Percentiles rank a stretch among this genome's conserved stretches.
Conservation (phyloP, 2,888 invertebrate genomes). For the Poecilobothrus nobilitatus region DNA sequence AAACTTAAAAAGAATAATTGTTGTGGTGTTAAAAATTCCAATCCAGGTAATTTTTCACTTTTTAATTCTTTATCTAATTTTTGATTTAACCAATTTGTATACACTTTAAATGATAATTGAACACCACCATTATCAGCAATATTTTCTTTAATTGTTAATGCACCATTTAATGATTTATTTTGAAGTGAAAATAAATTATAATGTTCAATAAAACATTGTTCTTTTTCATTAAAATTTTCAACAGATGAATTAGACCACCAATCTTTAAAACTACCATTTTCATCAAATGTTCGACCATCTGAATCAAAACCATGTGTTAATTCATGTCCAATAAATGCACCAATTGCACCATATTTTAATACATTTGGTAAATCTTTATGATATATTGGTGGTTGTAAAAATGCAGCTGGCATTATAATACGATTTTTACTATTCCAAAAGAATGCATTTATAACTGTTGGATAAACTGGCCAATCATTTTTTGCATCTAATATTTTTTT, state of each 20-base stretch:
- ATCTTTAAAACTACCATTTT: slow-evolving; percentile 22
- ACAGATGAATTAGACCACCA: slow-evolving; percentile 27
- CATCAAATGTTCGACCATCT: slow-evolving; percentile 24
- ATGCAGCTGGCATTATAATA: slow-evolving; percentile 89
- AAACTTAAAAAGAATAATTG: slow-evolving; percentile 27
- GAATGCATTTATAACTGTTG: slow-evolving; percentile 83
- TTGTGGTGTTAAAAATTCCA: slow-evolving; percentile 21
- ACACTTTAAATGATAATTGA: slow-evolving; percentile 25
- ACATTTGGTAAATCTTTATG: slow-evolving; percentile 66
- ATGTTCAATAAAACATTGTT: slow-evolving; percentile 25
- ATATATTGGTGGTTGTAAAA: slow-evolving; percentile 85
- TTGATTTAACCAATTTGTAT: slow-evolving; percentile 41
- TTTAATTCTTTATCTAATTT: slow-evolving; percentile 48
- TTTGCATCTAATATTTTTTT: slow-evolving; percentile 55
- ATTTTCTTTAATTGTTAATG: slow-evolving; percentile 23
- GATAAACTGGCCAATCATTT: slow-evolving; percentile 75
- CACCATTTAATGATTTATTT: slow-evolving; percentile 23
- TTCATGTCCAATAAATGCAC: slow-evolving; percentile 28
- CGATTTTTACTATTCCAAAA: slow-evolving; percentile 83
- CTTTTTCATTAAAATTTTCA: slow-evolving; percentile 22
- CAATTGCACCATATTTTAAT: slow-evolving; percentile 27
- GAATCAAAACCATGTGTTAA: slow-evolving; percentile 28
- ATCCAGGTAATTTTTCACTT: slow-evolving; percentile 25
- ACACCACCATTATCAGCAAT: slow-evolving; percentile 28
- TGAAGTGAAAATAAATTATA: slow-evolving; percentile 25